phyloP scores from a whole-genome alignment of 2,888 invertebrate species.

The Polyommatus iphigenia region DNA sequence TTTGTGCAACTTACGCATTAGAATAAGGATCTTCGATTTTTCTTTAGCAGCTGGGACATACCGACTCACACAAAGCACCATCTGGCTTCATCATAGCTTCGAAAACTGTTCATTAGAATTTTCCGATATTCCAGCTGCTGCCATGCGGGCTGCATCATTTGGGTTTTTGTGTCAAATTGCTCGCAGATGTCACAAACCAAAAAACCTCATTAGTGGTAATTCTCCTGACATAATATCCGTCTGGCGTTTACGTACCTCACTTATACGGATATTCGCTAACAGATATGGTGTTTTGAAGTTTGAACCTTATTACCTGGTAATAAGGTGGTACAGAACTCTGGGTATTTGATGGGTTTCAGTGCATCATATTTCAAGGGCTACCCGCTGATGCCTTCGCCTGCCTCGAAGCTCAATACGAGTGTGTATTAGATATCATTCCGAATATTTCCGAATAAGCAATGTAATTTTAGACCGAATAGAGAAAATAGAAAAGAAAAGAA shows the following conservation, averaged over 20 bases:
- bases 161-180: too few species aligned
- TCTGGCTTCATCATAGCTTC: too few species aligned
- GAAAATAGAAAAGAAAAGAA: too few species aligned
- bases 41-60: too few species aligned
- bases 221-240: neutral
- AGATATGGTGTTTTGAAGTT: neutral
- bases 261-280: neutral
- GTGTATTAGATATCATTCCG: neutral
- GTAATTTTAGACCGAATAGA: too few species aligned
- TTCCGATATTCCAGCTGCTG: too few species aligned
- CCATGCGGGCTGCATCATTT: too few species aligned
- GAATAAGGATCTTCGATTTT: too few species aligned
- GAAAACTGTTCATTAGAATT: too few species aligned
- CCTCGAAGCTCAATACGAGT: neutral
- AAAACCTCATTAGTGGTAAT: neutral
- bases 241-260: neutral
- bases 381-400: neutral
- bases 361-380: slow-evolving; percentile 10
- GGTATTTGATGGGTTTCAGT: neutral
- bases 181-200: too few species aligned
- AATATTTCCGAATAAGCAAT: neutral
- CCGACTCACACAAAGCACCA: too few species aligned
- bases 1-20: too few species aligned
- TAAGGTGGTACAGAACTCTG: neutral
- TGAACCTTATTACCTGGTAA: neutral